Conservation (phyloP, 2,888 invertebrate genomes). For the Chrysina gloriosa region DNA sequence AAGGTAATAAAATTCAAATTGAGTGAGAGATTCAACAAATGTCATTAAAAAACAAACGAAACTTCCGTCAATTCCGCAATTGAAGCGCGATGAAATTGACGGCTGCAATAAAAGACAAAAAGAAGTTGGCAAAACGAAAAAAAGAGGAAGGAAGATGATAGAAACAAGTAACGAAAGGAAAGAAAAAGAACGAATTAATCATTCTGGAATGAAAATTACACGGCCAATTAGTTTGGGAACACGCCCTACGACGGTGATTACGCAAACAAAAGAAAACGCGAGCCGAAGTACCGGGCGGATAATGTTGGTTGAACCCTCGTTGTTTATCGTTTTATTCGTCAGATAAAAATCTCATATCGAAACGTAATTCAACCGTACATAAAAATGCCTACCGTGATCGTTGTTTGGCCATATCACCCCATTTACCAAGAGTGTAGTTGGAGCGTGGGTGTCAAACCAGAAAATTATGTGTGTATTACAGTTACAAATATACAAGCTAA, state of each 20-base stretch:
- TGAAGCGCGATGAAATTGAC: slow-evolving; percentile 22
- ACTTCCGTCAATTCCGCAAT: slow-evolving; percentile 14
- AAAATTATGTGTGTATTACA: too few relatives aligned
- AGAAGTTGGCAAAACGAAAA: neutral
- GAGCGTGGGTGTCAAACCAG: neutral
- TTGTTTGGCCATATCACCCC: slow-evolving; percentile 43
- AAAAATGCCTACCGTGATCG: slow-evolving; percentile 48
- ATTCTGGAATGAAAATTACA: slow-evolving; percentile 25
- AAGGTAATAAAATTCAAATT: slow-evolving; percentile 28
- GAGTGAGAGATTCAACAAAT: slow-evolving; percentile 18
- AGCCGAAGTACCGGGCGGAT: slow-evolving; percentile 28
- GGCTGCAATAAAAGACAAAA: slow-evolving; percentile 29
- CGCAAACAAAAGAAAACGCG: slow-evolving; percentile 12
- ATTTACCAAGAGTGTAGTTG: slow-evolving; percentile 8
- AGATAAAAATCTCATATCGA: slow-evolving; percentile 53
- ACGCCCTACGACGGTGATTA: slow-evolving; percentile 1
- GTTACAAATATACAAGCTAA: neutral
- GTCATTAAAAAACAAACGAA: slow-evolving; percentile 33
- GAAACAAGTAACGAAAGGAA: neutral
- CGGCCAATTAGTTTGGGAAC: slow-evolving; percentile 9
- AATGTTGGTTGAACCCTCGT: slow-evolving; percentile 40
- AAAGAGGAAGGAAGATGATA: neutral
- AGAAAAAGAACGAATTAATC: slow-evolving; percentile 4
- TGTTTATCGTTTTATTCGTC: slow-evolving; percentile 48
- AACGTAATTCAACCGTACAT: slow-evolving; percentile 50